Evolutionary conservation across 2,113 vertebrate genomes (phyloP).

Genomic region (Pyxicephalus adspersus): DNA sequence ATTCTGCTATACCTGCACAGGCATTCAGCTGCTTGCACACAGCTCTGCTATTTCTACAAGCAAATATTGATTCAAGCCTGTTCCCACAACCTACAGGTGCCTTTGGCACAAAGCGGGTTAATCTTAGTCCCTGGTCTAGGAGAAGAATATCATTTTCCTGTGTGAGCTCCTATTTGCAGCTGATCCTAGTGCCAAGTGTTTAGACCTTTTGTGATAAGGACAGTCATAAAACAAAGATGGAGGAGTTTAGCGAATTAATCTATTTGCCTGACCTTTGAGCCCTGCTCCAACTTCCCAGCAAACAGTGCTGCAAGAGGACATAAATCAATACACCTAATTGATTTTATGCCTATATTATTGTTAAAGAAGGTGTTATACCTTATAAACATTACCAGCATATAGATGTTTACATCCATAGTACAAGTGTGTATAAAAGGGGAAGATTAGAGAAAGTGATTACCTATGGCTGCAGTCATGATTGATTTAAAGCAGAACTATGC

Average conservation of each 20-base stretch:
- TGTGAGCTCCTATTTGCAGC: slow-evolving; percentile 16
- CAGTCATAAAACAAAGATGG: slow-evolving; percentile 37
- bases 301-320: background rate
- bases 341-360: slow-evolving; percentile 32
- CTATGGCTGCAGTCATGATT: no score
- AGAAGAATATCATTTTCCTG: slow-evolving; percentile 26
- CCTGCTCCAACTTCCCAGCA: slow-evolving; percentile 20
- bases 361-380: slow-evolving; percentile 2
- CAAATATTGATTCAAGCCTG: slow-evolving; percentile 38
- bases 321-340: slow-evolving; percentile 37
- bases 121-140: slow-evolving; percentile 8
- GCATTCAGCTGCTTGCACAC: background rate
- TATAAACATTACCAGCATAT: slow-evolving; percentile 3
- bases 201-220: slow-evolving; percentile 42
- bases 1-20: background rate
- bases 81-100: slow-evolving; percentile 32
- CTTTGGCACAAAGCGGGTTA: background rate
- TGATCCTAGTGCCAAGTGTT: slow-evolving; percentile 35
- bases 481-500: no score
- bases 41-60: slow-evolving; percentile 6
- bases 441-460: no score
- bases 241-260: slow-evolving; percentile 20
- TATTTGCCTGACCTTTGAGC: slow-evolving; percentile 43
- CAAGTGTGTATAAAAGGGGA: no score
- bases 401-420: background rate